Base-by-base conservation (phyloP, 2,888 invertebrate genomes). In the Lithophane leautieri region DNA sequence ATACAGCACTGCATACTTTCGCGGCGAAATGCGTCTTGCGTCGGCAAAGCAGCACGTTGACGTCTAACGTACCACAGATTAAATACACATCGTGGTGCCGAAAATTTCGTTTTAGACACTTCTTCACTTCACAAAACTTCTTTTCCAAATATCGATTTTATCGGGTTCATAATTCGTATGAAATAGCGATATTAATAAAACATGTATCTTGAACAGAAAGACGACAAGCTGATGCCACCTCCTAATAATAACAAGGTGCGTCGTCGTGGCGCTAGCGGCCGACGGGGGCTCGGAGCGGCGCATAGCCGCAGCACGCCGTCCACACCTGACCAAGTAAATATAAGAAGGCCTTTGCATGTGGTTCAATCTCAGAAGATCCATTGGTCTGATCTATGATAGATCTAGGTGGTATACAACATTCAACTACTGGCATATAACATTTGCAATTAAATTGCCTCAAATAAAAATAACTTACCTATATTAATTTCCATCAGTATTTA, bases 181-280 rank as follows among this genome's bases (percentile, higher is more conserved):
- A 11, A 54, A n/a, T 40, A 56, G 4, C 14, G 6, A 1, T 86
- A 86, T 58, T 50, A 25, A 70, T 47, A 90, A 22, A 65, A 56
- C 47, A 7, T 14, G 0, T 25, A 19, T 69, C 9, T 66, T 76
- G 0, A 93, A 34, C 91, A 97, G 97, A 97, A 97, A 85, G 97
- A 97, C 50, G 95, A 97, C 68, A 97, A 97, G 83, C 89, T 97
- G 82, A 98, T 98, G 98, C 98, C 98, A 19, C 98, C 98, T 11
- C 98, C 98, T 0, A 98, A 97, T 92, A 97, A 97, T 88, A 97
- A 96, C 70, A 97, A 97, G 60, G 97, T 98, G 42, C 98, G 98
- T 83, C 97, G 98, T 65, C 97, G 98, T 85, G 97, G 97, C 0
- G 92, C 96, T 25, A 92, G 85, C 47, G 94, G 94, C 0, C 91